phyloP scores from a whole-genome alignment of 2,113 vertebrate genomes.

The Ramphastos sulfuratus region DNA sequence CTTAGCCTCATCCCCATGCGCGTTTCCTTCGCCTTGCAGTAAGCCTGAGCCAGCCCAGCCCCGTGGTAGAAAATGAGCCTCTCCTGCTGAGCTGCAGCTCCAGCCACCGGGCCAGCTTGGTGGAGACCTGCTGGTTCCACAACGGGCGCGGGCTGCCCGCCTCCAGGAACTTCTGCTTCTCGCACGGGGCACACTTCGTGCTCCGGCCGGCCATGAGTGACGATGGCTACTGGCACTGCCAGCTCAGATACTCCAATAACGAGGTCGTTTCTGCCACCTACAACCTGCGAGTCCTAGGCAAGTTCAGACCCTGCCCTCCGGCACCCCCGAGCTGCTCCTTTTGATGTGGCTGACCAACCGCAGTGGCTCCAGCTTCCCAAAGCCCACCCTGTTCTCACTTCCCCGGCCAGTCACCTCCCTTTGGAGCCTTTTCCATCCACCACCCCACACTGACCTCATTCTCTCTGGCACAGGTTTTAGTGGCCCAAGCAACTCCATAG shows the following conservation, averaged over 20 bases:
- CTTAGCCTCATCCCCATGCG: not conserved
- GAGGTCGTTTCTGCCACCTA: constrained; percentile 37
- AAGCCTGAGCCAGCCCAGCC: constrained; percentile 32
- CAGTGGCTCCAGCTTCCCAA: not conserved
- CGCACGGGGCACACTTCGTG: not conserved
- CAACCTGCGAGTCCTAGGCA: constrained; percentile 71
- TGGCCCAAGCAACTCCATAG: constrained; percentile 28
- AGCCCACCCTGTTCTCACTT: not conserved
- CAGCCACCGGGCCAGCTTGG: constrained; percentile 60
- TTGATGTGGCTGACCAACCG: not conserved
- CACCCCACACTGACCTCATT: not conserved
- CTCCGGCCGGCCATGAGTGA: constrained; percentile 10
- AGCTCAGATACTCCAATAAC: constrained; percentile 67
- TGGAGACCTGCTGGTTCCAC: constrained; percentile 68
- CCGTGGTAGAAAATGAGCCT: constrained; percentile 7
- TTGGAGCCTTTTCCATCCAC: not conserved
- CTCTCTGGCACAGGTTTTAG: constrained; percentile 65
- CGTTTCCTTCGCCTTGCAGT: constrained; percentile 36
- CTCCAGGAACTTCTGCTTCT: not conserved
- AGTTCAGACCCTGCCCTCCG: not conserved
- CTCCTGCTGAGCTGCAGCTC: constrained; percentile 73
- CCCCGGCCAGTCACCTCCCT: not conserved
- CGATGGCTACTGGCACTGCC: constrained; percentile 69
- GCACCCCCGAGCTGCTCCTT: not conserved
- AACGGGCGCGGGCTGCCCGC: not conserved